Evolutionary conservation across 1,140 invertebrate species (phyloP).

Genomic region (Cydia amplana): DNA sequence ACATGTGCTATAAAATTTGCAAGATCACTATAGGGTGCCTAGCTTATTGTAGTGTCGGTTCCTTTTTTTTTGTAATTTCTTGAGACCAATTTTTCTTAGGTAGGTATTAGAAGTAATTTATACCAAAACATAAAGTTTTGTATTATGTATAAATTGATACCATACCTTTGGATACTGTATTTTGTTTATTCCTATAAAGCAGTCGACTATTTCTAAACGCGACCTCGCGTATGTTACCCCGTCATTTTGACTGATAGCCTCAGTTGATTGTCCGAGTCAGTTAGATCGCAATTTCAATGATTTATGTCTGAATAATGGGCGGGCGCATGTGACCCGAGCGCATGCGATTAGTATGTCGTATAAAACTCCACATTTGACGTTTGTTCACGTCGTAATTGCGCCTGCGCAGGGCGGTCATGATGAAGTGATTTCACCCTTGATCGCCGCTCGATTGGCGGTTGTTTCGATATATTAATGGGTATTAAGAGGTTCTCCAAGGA

Average conservation of each 20-base stretch:
- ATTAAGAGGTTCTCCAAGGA: constrained; percentile 45
- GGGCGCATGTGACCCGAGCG: constrained; percentile 24
- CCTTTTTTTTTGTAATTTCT: no score
- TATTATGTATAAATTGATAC: not conserved
- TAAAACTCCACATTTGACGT: constrained; percentile 45
- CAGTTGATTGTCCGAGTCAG: constrained; percentile 26
- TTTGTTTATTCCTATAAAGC: not conserved
- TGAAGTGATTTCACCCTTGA: constrained; percentile 60
- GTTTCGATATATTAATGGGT: constrained; percentile 54
- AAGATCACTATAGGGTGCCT: not conserved
- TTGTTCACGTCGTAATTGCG: constrained; percentile 48
- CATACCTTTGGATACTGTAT: not conserved
- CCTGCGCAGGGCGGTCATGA: constrained; percentile 40
- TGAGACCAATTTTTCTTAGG: no score
- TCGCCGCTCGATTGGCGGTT: constrained; percentile 45
- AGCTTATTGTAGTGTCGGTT: no score
- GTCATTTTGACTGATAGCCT: constrained; percentile 20
- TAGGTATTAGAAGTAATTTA: no score
- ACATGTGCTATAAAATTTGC: not conserved
- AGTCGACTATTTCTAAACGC: not conserved
- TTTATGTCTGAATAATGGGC: constrained; percentile 21
- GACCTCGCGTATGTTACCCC: not conserved
- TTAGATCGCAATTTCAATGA: constrained; percentile 31
- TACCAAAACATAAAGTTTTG: not conserved
- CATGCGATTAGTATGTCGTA: constrained; percentile 39